A percentile compares a stretch with the other conserved stretches of the same genome.
Conservation (phyloP, 2,888 invertebrate species). For the Dolomedes plantarius region DNA sequence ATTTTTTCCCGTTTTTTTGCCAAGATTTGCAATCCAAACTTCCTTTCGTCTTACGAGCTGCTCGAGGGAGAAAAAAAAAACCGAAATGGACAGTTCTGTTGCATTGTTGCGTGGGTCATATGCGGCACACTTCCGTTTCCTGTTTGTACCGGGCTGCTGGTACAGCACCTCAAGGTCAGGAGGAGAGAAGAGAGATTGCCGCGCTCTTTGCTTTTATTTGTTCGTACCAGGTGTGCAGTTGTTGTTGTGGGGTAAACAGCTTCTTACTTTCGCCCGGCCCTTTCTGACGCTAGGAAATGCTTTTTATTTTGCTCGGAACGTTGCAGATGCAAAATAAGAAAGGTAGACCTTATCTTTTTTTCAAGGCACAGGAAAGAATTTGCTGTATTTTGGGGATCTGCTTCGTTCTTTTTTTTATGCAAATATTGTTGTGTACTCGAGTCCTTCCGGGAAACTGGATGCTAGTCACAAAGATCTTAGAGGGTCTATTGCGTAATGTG, state of each 20-base stretch:
- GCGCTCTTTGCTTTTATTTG: slow-evolving; percentile 16
- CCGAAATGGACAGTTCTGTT: slow-evolving; percentile 26
- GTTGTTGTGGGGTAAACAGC: slow-evolving; percentile 47
- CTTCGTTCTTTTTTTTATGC: neutral
- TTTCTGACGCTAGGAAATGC: slow-evolving; percentile 10
- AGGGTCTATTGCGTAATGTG: neutral
- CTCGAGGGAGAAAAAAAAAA: neutral
- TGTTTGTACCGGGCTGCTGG: slow-evolving; percentile 50
- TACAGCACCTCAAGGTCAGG: slow-evolving; percentile 36
- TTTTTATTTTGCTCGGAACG: slow-evolving; percentile 8
- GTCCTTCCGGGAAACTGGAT: neutral
- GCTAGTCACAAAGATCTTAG: neutral
- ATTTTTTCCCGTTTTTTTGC: no score
- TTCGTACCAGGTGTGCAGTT: slow-evolving; percentile 45
- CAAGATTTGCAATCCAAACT: neutral
- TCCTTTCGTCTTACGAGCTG: neutral
- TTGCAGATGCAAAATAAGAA: neutral
- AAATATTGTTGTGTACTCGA: neutral
- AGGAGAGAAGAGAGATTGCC: neutral
- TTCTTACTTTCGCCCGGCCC: slow-evolving; percentile 47
- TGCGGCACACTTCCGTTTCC: slow-evolving; percentile 59
- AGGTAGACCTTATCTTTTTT: neutral
- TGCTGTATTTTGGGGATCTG: neutral
- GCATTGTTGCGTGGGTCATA: slow-evolving; percentile 50
- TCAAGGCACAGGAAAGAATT: neutral